Conservation (phyloP, 1,140 invertebrate genomes). For the Drosophila simulans region DNA sequence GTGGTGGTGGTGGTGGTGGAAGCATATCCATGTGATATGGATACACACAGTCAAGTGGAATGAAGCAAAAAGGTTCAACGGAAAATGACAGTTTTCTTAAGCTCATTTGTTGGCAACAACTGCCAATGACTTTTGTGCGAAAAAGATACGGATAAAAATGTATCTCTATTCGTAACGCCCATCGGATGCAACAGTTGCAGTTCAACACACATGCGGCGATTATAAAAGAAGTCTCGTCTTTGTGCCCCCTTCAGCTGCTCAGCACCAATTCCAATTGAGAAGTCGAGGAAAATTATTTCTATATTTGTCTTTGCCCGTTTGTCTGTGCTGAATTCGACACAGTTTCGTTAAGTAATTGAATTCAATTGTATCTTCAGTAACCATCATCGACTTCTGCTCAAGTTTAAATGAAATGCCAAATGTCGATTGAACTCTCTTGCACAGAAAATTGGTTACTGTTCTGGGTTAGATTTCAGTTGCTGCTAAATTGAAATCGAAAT, state of each 20-base stretch:
- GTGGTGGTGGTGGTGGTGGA: background rate
- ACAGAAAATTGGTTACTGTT: slow-evolving; percentile 12
- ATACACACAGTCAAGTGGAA: slow-evolving; percentile 63
- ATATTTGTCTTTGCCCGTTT: slow-evolving; percentile 49
- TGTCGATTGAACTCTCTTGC: slow-evolving; percentile 20
- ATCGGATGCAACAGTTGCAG: slow-evolving; percentile 38
- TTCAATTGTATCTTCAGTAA: slow-evolving; percentile 57
- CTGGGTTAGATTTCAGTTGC: slow-evolving; percentile 3
- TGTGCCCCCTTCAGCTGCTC: too few species aligned
- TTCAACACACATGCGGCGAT: slow-evolving; percentile 56
- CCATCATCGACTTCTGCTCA: slow-evolving; percentile 15
- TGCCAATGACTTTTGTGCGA: slow-evolving; percentile 57
- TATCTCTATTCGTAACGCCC: slow-evolving; percentile 43
- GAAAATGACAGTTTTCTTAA: slow-evolving; percentile 79
- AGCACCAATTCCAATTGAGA: slow-evolving; percentile 20
- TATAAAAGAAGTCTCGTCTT: slow-evolving; percentile 26
- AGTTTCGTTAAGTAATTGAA: slow-evolving; percentile 71
- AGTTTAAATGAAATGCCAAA: slow-evolving; percentile 43
- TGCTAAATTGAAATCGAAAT: slow-evolving; percentile 4
- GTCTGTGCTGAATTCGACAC: slow-evolving; percentile 35
- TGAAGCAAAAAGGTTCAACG: slow-evolving; percentile 69
- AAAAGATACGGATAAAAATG: slow-evolving; percentile 48
- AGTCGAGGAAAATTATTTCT: slow-evolving; percentile 43
- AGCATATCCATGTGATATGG: slow-evolving; percentile 29
- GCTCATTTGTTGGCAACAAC: slow-evolving; percentile 64